Percentiles rank a stretch among this genome's conserved stretches.
phyloP scores from a whole-genome alignment of 2,797 vertebrate genomes.

The Neostethus bicornis region DNA sequence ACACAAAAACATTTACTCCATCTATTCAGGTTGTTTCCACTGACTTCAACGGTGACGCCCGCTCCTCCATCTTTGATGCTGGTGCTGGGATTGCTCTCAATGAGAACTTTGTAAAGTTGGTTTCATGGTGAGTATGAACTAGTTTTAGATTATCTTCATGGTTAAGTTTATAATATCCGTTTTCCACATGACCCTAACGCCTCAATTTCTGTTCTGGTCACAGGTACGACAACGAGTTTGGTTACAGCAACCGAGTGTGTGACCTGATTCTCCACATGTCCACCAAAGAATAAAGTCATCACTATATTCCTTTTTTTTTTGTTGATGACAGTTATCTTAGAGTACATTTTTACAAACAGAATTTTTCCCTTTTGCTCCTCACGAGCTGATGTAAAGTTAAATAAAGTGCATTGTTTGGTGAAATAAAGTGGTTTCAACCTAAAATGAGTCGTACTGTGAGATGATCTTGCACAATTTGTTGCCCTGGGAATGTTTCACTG shows the following conservation, averaged over 20 bases:
- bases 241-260: conserved; percentile 91
- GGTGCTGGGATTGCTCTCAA: conserved; percentile 95
- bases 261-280: conserved; percentile 90
- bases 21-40: conserved; percentile 88
- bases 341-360: too few relatives aligned
- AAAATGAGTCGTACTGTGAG: too few relatives aligned
- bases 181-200: neutral
- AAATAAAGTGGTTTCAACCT: too few relatives aligned
- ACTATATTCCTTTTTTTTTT: neutral
- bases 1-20: neutral
- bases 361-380: too few relatives aligned
- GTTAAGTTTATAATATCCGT: too few relatives aligned
- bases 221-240: conserved; percentile 95
- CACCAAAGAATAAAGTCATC: conserved; percentile 82
- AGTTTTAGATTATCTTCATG: too few relatives aligned
- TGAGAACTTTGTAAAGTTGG: conserved; percentile 91
- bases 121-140: conserved; percentile 79
- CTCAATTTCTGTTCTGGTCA: neutral
- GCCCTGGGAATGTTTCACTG: too few relatives aligned
- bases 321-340: too few relatives aligned
- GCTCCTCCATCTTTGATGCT: conserved; percentile 95
- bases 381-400: too few relatives aligned
- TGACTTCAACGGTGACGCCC: conserved; percentile 91
- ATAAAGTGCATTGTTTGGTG: too few relatives aligned
- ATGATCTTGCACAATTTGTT: too few relatives aligned